Conservation (phyloP, 2,888 invertebrate species). For the Acrocyrtus sp. region DNA sequence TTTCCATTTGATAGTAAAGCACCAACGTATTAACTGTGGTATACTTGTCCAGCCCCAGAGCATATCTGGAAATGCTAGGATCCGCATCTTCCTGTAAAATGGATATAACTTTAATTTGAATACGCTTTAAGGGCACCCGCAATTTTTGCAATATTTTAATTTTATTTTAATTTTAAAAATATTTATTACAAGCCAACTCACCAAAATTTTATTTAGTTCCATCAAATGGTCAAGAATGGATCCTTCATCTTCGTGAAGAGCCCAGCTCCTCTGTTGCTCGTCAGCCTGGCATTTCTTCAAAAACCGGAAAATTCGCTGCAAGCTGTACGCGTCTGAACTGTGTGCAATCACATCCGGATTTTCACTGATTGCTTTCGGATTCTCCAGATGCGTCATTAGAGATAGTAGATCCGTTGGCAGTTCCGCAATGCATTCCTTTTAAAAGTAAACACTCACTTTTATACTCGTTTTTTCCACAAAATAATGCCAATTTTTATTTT, state of each 20-base stretch:
- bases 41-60: slow-evolving; percentile 85
- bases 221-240: slow-evolving; percentile 85
- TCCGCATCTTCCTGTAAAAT: slow-evolving; percentile 86
- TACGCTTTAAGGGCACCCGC: too few relatives aligned
- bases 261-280: slow-evolving; percentile 95
- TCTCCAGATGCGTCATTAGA: slow-evolving; percentile 54
- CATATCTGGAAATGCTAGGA: slow-evolving; percentile 84
- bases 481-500: background rate
- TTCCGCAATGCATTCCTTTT: slow-evolving; percentile 40
- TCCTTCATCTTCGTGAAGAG: slow-evolving; percentile 91
- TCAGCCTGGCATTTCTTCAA: slow-evolving; percentile 92
- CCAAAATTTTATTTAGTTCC: slow-evolving; percentile 66
- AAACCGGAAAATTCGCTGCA: slow-evolving; percentile 85
- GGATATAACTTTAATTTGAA: too few relatives aligned
- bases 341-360: slow-evolving; percentile 69
- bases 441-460: background rate
- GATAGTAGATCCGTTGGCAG: slow-evolving; percentile 34
- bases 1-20: slow-evolving; percentile 97
- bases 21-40: slow-evolving; percentile 85
- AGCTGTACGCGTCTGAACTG: slow-evolving; percentile 84
- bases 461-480: background rate
- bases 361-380: slow-evolving; percentile 58
- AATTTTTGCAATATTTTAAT: too few relatives aligned
- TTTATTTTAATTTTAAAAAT: background rate
- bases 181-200: background rate